These are phyloP conservation scores for Exaiptasia diaphana DNA, from an alignment of 64 coral and sea anemone genomes.

Conservation along the genomic window DNA sequence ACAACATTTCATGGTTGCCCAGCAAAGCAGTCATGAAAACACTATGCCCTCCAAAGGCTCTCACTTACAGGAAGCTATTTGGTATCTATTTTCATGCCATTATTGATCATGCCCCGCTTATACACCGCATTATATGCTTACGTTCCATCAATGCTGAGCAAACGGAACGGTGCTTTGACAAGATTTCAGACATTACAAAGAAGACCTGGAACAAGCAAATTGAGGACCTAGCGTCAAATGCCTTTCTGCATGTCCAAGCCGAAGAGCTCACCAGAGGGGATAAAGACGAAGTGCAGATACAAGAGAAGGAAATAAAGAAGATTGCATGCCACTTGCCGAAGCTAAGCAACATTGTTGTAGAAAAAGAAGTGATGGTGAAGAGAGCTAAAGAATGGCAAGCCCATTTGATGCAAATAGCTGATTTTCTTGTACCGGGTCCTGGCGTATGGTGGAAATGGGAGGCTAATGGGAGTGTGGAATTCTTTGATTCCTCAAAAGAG, in stretches of 20 bases:
- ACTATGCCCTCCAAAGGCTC: slow-evolving; percentile 11
- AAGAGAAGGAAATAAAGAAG: not conserved
- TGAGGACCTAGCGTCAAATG: not conserved
- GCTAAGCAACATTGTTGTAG: not conserved
- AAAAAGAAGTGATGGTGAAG: not conserved
- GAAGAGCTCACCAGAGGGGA: not conserved
- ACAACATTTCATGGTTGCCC: slow-evolving; percentile 53
- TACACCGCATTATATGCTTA: not conserved
- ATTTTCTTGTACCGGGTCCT: not conserved
- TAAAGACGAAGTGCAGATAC: not conserved
- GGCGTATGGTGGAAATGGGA: not conserved
- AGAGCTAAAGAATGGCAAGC: not conserved
- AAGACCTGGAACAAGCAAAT: slow-evolving; percentile 22
- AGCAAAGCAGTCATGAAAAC: slow-evolving; percentile 6
- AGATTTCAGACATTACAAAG: slow-evolving; percentile 19
- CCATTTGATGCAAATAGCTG: not conserved
- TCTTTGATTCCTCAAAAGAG: not conserved
- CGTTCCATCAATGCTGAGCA: slow-evolving; percentile 26
- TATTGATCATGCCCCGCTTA: not conserved
- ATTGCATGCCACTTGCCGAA: not conserved
- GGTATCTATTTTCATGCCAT: slow-evolving; percentile 40
- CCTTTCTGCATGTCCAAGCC: not conserved
- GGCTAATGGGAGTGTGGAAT: not conserved
- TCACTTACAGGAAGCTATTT: slow-evolving; percentile 46
- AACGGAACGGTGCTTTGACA: slow-evolving; percentile 1